Percentiles rank a stretch among this genome's conserved stretches.
phyloP scores from a whole-genome alignment of 2,113 vertebrate species.

The Oryctolagus cuniculus region DNA sequence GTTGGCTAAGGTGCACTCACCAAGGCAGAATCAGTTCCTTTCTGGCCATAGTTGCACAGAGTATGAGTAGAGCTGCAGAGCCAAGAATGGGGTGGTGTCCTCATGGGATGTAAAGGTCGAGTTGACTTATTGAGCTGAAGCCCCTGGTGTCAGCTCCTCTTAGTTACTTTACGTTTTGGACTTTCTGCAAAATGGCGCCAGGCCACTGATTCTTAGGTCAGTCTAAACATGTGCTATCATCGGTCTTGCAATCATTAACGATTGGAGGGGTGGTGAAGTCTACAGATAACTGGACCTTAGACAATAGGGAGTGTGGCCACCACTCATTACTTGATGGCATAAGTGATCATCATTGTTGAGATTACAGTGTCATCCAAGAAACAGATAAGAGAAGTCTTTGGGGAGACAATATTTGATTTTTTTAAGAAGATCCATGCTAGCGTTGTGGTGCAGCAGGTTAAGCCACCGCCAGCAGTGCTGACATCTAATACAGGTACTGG shows the following conservation, averaged over 20 bases:
- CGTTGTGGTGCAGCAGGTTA: too few species aligned
- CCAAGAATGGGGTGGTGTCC: background rate
- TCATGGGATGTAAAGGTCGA: background rate
- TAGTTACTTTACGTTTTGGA: background rate
- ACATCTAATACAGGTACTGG: too few species aligned
- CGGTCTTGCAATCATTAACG: background rate
- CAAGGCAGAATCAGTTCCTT: background rate
- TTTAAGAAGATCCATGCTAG: too few species aligned
- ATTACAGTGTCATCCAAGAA: constrained; percentile 24
- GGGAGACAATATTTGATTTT: background rate
- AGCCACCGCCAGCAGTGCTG: too few species aligned
- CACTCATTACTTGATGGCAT: background rate
- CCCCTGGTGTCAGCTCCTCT: background rate
- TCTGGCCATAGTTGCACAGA: background rate
- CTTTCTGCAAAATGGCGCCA: background rate
- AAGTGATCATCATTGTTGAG: constrained; percentile 16
- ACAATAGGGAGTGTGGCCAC: background rate
- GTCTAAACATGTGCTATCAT: background rate
- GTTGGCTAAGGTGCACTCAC: background rate
- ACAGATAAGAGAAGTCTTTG: background rate
- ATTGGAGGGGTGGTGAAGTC: background rate
- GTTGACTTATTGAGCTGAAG: background rate
- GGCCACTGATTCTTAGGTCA: background rate
- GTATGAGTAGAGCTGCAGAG: background rate
- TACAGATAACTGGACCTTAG: background rate